Percentiles rank a stretch among this genome's conserved stretches.
Conservation (phyloP, 2,888 invertebrate genomes). For the Schrankia costaestrigalis region DNA sequence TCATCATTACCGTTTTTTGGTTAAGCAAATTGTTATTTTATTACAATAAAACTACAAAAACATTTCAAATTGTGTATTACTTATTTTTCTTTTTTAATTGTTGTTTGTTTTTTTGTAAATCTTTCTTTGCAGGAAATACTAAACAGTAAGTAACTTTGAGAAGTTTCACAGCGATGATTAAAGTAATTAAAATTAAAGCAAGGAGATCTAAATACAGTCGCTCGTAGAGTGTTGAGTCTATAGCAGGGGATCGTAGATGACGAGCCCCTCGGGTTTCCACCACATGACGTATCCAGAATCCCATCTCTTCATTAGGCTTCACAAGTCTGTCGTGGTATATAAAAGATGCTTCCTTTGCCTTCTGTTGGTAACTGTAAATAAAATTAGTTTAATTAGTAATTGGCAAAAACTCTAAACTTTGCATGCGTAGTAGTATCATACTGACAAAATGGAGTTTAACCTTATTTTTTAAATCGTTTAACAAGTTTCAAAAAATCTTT, state of each 20-base stretch:
- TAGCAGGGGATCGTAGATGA: slow-evolving; percentile 47
- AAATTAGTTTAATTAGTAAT: not conserved
- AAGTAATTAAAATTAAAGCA: slow-evolving; percentile 2
- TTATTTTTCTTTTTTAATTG: not conserved
- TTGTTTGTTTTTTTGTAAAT: not conserved
- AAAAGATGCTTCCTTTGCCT: slow-evolving; percentile 25
- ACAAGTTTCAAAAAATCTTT: too few relatives aligned
- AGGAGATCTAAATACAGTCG: slow-evolving; percentile 41
- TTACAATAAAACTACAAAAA: not conserved
- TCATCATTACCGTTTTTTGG: too few relatives aligned
- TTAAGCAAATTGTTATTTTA: too few relatives aligned
- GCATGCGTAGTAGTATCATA: too few relatives aligned
- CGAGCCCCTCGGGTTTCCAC: slow-evolving; percentile 75
- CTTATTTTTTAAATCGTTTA: too few relatives aligned
- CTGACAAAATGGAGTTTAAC: too few relatives aligned
- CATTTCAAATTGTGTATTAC: not conserved
- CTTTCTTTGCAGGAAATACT: not conserved
- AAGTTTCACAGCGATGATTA: not conserved
- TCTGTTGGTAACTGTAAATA: slow-evolving; percentile 9
- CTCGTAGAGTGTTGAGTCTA: slow-evolving; percentile 31
- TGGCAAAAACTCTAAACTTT: too few relatives aligned
- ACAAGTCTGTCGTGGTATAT: slow-evolving; percentile 59
- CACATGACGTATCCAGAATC: slow-evolving; percentile 84
- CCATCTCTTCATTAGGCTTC: slow-evolving; percentile 76
- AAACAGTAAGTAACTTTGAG: not conserved